phyloP scores from a whole-genome alignment of 2,888 invertebrate species.

The Idaea dimidiata region DNA sequence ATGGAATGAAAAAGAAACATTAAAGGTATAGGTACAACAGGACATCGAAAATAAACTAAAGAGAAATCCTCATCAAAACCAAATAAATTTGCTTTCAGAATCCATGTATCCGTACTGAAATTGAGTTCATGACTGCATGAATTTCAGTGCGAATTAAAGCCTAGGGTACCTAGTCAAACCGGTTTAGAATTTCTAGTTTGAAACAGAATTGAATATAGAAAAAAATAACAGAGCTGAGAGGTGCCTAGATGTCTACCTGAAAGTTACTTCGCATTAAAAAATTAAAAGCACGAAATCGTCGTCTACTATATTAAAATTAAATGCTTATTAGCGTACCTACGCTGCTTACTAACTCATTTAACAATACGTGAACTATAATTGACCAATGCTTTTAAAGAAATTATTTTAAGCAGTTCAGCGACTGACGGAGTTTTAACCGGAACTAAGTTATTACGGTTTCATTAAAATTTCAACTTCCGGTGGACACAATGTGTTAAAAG shows the following conservation, averaged over 20 bases:
- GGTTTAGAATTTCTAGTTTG: neutral
- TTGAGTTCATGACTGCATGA: neutral
- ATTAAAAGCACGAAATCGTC: too few species aligned
- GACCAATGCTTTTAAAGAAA: neutral
- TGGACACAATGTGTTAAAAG: neutral
- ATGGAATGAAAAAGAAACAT: neutral
- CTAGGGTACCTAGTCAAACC: neutral
- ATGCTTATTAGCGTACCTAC: neutral
- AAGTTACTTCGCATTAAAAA: too few species aligned
- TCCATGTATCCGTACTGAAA: neutral
- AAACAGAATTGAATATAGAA: neutral
- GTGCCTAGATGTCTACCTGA: too few species aligned
- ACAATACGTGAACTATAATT: neutral
- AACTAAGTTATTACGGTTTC: neutral
- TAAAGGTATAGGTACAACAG: neutral
- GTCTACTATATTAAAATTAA: too few species aligned
- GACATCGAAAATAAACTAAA: neutral
- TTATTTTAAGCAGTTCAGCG: neutral
- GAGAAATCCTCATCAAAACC: neutral
- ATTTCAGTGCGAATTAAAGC: neutral
- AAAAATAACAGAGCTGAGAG: neutral
- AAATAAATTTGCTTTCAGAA: conserved; percentile 5
- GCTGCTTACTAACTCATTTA: neutral
- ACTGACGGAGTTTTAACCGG: conserved; percentile 7
- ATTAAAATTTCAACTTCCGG: neutral